Conservation (phyloP, 2,888 invertebrate genomes). For the Spilarctia lutea region DNA sequence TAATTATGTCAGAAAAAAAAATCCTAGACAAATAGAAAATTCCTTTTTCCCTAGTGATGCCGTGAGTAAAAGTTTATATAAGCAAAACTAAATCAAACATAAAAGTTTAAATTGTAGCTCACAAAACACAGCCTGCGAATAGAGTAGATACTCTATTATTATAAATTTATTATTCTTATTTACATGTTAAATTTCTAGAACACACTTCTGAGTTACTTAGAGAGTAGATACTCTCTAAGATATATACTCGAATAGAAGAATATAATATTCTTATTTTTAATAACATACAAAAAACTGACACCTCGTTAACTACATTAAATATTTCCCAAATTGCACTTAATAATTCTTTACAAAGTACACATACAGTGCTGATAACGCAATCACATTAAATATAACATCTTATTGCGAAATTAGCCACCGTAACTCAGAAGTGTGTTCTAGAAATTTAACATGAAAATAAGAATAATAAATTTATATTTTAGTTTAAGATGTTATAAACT, state of each 20-base stretch:
- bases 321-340: background rate
- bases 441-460: background rate
- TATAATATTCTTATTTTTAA: background rate
- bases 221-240: background rate
- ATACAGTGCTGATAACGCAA: background rate
- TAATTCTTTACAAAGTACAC: background rate
- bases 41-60: no score
- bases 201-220: background rate
- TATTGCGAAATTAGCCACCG: background rate
- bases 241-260: background rate
- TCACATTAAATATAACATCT: background rate
- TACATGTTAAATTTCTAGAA: background rate
- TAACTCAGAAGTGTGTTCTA: background rate
- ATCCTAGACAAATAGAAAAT: no score
- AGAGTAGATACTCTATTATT: no score
- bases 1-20: background rate
- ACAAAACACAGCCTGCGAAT: background rate
- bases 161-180: slow-evolving; percentile 4
- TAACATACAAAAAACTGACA: background rate
- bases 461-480: slow-evolving; percentile 18
- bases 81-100: background rate
- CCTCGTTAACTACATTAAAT: background rate
- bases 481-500: slow-evolving; percentile 28
- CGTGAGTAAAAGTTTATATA: no score
- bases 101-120: background rate